These are phyloP conservation scores for Boulengerochromis microlepis DNA, from an alignment of 2,113 vertebrate species.

Conservation along the genomic window DNA sequence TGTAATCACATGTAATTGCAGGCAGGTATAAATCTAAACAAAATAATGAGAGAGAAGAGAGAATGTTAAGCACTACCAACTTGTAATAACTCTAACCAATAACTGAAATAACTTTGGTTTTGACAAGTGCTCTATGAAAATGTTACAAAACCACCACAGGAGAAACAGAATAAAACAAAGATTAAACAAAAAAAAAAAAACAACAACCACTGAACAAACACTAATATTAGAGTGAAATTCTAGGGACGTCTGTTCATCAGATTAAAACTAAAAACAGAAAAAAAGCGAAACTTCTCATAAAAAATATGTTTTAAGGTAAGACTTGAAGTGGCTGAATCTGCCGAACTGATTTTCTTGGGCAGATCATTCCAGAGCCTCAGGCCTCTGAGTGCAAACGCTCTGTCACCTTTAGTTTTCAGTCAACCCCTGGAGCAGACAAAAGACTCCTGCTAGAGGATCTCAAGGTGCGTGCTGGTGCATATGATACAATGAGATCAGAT, in stretches of 20 bases:
- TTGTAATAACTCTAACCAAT: not conserved
- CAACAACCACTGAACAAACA: not conserved
- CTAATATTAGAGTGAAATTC: not conserved
- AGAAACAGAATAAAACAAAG: not conserved
- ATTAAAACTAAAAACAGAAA: not conserved
- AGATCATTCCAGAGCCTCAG: not conserved
- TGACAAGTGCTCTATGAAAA: not conserved
- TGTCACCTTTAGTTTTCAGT: not conserved
- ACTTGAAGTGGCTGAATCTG: not conserved
- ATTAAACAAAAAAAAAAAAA: not conserved
- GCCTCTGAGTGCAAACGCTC: not conserved
- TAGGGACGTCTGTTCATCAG: accelerated
- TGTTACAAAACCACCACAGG: not conserved
- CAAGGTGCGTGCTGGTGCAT: not conserved
- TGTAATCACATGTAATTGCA: not conserved
- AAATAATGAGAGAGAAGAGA: not conserved
- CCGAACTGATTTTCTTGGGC: accelerated
- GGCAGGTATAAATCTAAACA: not conserved
- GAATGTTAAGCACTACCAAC: not conserved
- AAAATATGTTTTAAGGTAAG: not conserved
- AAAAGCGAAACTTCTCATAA: accelerated
- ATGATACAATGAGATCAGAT: not conserved
- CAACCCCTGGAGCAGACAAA: not conserved
- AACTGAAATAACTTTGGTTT: not conserved
- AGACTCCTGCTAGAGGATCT: not conserved